Conservation (phyloP, 2,113 vertebrate species). For the Oncorhynchus keta region DNA sequence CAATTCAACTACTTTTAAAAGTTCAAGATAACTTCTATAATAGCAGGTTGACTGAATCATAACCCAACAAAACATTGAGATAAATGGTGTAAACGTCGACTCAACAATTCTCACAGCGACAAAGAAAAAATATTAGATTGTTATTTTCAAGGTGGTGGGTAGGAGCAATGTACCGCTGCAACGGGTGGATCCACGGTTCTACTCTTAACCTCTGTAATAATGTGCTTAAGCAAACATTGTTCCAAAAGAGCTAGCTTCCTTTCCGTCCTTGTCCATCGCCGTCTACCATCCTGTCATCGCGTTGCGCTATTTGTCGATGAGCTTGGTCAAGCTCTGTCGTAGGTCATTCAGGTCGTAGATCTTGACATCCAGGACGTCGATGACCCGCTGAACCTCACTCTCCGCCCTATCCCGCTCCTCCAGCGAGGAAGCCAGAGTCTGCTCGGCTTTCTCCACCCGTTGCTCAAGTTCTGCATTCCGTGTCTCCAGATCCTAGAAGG, state of each 20-base stretch:
- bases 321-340: slow-evolving; percentile 84
- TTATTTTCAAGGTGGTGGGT: too few relatives aligned
- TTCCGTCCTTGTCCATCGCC: slow-evolving; percentile 22
- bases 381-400: slow-evolving; percentile 77
- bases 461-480: slow-evolving; percentile 82
- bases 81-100: not conserved
- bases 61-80: not conserved
- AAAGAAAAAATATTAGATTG: not conserved
- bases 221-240: not conserved
- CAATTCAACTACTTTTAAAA: not conserved
- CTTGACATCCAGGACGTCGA: slow-evolving; percentile 86
- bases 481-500: slow-evolving; percentile 82
- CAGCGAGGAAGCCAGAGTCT: slow-evolving; percentile 73
- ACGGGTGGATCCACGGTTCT: not conserved
- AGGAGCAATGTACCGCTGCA: not conserved
- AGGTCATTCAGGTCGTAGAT: slow-evolving; percentile 88
- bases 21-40: not conserved
- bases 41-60: not conserved
- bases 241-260: not conserved
- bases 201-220: not conserved
- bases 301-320: slow-evolving; percentile 76
- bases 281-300: not conserved
- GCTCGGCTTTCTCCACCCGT: slow-evolving; percentile 76
- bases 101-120: not conserved
- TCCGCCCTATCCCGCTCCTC: slow-evolving; percentile 75